Base-by-base conservation (phyloP, 2,888 invertebrate genomes). In the Eupsilia transversa region DNA sequence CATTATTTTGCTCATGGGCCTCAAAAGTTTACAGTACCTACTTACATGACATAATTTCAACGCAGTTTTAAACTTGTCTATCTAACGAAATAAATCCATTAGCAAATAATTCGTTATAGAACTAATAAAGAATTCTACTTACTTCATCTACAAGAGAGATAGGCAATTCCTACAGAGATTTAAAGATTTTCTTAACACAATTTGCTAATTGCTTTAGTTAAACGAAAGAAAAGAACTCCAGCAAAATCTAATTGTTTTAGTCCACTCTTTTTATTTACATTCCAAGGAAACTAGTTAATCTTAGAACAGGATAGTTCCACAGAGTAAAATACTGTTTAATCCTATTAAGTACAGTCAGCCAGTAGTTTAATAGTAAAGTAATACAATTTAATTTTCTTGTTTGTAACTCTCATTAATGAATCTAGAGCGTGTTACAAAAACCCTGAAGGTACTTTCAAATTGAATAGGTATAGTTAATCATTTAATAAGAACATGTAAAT, bases 231-330 rank as follows among this genome's bases (percentile, higher is more conserved):
- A 75, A 38, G 30, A 75, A 52, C 23, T 71, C 12, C 12, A 35
- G 43, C 38, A 46, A 73, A 73, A 54, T 46, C 14, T 38, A 65
- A 73, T 77, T 74, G 54, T 61, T 56, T 80, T 23, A 38, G n/a
- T 23, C 3, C 17, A 46, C 5, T 64, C 49, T 77, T 74, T 76
- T 65, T 54, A 46, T 54, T 64, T 73, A 73, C 17, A 80, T 80
- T 65, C 33, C n/a, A 65, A 59, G 27, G 30, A 61, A 73, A 56
- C 80, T 79, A 79, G 38, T 79, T 79, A 54, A 72, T 79, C 38
- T 54, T 61, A 33, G 27, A 54, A 56, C 23, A 14, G 20, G n/a
- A 23, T 52, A 46, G 74, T 65, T 41, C 17, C 17, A 64, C 7
- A 27, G 38, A 80, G 7, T 46, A 52, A 64, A 63, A 57, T 17